Percentiles rank a stretch among this genome's conserved stretches.
These are phyloP conservation scores for Malthinus seriepunctatus DNA, from an alignment of 2,888 invertebrate species.

Conservation along the genomic window DNA sequence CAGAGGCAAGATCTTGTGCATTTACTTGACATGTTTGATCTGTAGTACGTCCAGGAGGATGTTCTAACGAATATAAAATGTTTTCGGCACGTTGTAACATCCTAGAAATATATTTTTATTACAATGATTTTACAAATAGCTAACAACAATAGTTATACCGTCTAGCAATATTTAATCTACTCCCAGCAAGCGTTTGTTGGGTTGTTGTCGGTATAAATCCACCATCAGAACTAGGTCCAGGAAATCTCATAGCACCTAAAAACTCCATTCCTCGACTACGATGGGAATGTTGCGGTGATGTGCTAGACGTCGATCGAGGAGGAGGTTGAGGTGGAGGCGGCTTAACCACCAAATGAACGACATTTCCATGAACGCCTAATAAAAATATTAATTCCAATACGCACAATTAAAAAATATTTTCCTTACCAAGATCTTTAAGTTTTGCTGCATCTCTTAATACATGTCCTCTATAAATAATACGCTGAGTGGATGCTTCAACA, in stretches of 20 bases:
- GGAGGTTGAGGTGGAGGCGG: slow-evolving; percentile 67
- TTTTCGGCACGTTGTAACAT: slow-evolving; percentile 58
- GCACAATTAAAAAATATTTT: not conserved
- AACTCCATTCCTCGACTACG: slow-evolving; percentile 47
- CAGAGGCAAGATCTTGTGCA: too few relatives aligned
- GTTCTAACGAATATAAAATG: slow-evolving; percentile 55
- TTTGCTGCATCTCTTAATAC: slow-evolving; percentile 87
- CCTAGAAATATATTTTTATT: slow-evolving; percentile 33
- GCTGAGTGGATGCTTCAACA: slow-evolving; percentile 80
- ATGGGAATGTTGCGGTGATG: slow-evolving; percentile 41
- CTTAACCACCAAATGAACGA: slow-evolving; percentile 88
- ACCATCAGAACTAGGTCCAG: slow-evolving; percentile 55
- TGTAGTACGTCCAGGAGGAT: slow-evolving; percentile 43
- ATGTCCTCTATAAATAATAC: slow-evolving; percentile 93
- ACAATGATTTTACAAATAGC: not conserved
- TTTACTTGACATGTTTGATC: slow-evolving; percentile 33
- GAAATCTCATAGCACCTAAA: slow-evolving; percentile 62
- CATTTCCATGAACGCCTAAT: slow-evolving; percentile 86
- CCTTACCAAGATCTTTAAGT: slow-evolving; percentile 79
- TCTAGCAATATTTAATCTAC: slow-evolving; percentile 57
- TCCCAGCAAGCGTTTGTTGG: slow-evolving; percentile 57
- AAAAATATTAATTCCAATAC: not conserved
- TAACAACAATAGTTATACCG: slow-evolving; percentile 39
- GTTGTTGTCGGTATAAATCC: slow-evolving; percentile 57
- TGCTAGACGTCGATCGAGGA: slow-evolving; percentile 37